Evolutionary conservation across 2,888 invertebrate genomes (phyloP), one percentile per base, ranked within the genome.

Genomic region (Cactoblastis cactorum): DNA sequence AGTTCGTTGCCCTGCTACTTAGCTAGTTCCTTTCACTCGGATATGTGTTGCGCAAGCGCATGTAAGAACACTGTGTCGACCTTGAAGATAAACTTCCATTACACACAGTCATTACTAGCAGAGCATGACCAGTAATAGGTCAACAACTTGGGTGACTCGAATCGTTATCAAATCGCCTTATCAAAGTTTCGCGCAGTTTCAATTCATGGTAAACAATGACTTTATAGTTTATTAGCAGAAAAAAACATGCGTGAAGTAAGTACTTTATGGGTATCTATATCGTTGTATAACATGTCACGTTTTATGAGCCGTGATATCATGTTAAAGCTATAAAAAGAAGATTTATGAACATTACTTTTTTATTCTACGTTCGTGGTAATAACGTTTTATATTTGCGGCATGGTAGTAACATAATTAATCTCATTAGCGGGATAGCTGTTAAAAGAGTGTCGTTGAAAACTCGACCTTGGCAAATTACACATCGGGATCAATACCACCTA

Each of bases 11-110:
- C 72, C 76, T 61, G 50, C 66, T 61, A 63, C 62, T 65, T 59
- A 54, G 49, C 53, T 52, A 58, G 49, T 60, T 74, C 77, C 77
- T 78, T 77, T 83, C 84, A 81, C 81, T 77, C 59, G 49, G 62
- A 65, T 63, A 66, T 66, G 65, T 69, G 61, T 82, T 83, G 76
- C 60, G 77, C 68, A 80, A 80, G 58, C 57, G 64, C 63, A 19
- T 66, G 63, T 60, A 67, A 70, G 62, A 62, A 66, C 57, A 58
- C n/a, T n/a, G n/a, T 18, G 54, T 53, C 61, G 68, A 76, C 77
- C 76, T 78, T 66, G 54, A 56, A 68, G 69, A 70, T 74, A 69
- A 69, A 61, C 60, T 55, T 38, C 24, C 3, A 38, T 49, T 49
- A 24, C 24, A 32, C 28, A 45, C 28, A 6, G 28, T 1, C 19